Percentiles rank a stretch among this genome's conserved stretches.
Evolutionary conservation across 2,113 vertebrate species (phyloP).

Genomic region (Oreochromis spilurus): DNA sequence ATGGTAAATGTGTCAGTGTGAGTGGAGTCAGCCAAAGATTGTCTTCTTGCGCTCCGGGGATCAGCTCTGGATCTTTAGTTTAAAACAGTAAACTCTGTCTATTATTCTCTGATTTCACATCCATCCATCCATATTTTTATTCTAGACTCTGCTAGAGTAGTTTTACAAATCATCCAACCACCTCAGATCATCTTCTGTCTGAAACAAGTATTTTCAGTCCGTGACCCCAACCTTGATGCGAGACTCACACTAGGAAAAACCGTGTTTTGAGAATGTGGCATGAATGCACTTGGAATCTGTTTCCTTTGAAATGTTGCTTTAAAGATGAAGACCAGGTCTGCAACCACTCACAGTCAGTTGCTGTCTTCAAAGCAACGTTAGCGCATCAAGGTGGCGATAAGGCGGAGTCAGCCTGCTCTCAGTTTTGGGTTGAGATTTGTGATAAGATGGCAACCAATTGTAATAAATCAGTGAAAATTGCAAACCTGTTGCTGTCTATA

Average conservation of each 20-base stretch:
- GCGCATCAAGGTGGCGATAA: background rate
- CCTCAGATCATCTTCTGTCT: background rate
- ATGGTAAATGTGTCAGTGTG: background rate
- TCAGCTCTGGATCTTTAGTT: background rate
- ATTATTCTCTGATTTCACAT: background rate
- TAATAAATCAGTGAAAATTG: background rate
- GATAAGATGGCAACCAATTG: background rate
- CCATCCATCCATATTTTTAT: background rate
- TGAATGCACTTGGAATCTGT: background rate
- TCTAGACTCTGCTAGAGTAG: background rate
- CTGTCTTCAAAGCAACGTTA: background rate
- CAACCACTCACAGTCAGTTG: background rate
- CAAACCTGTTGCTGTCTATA: background rate
- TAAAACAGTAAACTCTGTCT: background rate
- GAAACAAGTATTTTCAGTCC: background rate
- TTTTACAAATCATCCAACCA: background rate
- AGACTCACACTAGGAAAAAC: too few species aligned
- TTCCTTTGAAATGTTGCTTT: background rate
- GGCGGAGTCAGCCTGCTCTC: background rate
- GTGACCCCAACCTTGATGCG: too few species aligned
- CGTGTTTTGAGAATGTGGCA: background rate
- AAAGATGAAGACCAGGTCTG: background rate
- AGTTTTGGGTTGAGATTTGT: background rate
- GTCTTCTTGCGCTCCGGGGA: background rate
- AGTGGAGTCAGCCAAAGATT: background rate